Conservation (phyloP, 2,113 vertebrate species). For the Entosphenus tridentatus region DNA sequence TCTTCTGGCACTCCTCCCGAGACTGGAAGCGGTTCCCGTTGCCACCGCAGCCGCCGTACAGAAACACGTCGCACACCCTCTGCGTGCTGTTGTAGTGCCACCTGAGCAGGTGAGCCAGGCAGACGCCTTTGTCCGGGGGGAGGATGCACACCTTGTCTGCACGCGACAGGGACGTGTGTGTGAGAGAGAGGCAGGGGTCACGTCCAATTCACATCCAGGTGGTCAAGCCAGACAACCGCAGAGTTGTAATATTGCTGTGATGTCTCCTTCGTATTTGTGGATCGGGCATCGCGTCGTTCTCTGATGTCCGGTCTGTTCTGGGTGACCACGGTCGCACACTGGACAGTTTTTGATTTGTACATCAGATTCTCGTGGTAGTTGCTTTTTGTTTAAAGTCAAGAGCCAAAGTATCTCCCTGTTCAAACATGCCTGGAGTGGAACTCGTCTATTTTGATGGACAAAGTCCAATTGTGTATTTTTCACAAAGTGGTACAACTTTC, state of each 20-base stretch:
- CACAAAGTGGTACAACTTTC: too few species aligned
- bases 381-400: conserved; percentile 8
- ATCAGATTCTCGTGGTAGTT: conserved; percentile 5
- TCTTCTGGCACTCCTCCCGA: conserved; percentile 8
- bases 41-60: conserved; percentile 18
- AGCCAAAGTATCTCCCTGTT: too few species aligned
- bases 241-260: background rate
- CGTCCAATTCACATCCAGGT: background rate
- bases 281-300: conserved; percentile 4
- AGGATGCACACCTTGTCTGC: background rate
- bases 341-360: background rate
- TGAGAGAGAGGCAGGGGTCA: background rate
- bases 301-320: conserved; percentile 14
- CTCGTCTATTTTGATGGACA: too few species aligned
- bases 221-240: background rate
- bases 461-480: too few species aligned
- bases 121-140: conserved; percentile 10
- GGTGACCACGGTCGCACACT: background rate
- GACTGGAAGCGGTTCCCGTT: conserved; percentile 27
- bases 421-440: too few species aligned
- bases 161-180: conserved; percentile 8
- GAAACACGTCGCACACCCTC: conserved; percentile 19
- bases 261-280: background rate
- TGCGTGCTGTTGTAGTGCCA: conserved; percentile 19
- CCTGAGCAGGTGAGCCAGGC: conserved; percentile 7